These are phyloP conservation scores for Muscidifurax raptorellus DNA, from an alignment of 1,140 invertebrate genomes.

Conservation along the genomic window DNA sequence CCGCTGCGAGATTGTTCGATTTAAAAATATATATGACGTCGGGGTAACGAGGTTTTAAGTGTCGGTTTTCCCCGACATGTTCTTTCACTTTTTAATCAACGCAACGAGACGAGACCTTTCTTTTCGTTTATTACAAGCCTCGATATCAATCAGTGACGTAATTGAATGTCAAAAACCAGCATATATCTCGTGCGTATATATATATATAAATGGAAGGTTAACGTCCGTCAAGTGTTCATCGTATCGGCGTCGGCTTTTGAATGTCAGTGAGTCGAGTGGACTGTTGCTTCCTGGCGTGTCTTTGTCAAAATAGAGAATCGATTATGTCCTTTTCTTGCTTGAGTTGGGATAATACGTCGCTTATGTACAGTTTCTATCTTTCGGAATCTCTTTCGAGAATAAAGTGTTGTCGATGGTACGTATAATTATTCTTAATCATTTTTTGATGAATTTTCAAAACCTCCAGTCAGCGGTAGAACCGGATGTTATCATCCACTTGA, in stretches of 20 bases:
- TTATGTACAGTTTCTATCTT: no score
- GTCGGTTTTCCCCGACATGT: not conserved
- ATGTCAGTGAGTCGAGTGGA: not conserved
- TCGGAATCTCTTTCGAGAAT: no score
- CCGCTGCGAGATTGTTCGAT: not conserved
- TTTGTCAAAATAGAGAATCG: not conserved
- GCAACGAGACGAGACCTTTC: not conserved
- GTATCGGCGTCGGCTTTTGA: not conserved
- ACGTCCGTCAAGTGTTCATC: constrained; percentile 36
- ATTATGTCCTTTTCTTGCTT: not conserved
- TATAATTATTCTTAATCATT: no score
- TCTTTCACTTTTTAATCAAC: not conserved
- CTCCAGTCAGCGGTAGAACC: no score
- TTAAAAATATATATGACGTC: not conserved
- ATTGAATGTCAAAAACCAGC: constrained; percentile 18
- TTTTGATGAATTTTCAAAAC: no score
- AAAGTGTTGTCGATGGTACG: no score
- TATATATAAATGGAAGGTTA: constrained; percentile 23
- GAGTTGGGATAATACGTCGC: not conserved
- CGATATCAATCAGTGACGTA: constrained; percentile 19
- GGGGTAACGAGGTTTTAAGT: not conserved
- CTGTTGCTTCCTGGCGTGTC: not conserved
- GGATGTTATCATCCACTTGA: no score
- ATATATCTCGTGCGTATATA: no score
- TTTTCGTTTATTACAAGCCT: not conserved